phyloP scores from a whole-genome alignment of 2,113 vertebrate species.

The Cricetomys ansorgei region DNA sequence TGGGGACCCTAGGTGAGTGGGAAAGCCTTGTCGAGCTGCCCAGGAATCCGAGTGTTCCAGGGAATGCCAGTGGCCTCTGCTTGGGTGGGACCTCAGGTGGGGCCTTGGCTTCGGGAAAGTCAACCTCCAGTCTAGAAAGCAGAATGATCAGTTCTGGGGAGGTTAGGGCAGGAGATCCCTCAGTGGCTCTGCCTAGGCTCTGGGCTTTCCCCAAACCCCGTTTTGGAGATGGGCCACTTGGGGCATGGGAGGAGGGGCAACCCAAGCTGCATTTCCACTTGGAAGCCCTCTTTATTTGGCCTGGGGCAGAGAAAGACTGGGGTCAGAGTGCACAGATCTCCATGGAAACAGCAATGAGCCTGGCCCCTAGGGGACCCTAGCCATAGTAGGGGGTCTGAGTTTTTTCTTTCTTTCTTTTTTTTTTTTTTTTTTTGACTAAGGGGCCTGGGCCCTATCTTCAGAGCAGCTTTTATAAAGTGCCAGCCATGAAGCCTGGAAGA shows the following conservation, averaged over 20 bases:
- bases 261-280: conserved; percentile 71
- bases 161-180: background rate
- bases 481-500: background rate
- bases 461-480: conserved; percentile 24
- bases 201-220: background rate
- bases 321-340: conserved; percentile 79
- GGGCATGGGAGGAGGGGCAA: conserved; percentile 57
- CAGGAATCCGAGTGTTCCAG: background rate
- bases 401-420: background rate
- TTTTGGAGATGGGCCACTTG: conserved; percentile 47
- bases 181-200: background rate
- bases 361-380: conserved; percentile 70
- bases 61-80: background rate
- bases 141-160: background rate
- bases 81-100: background rate
- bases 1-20: background rate
- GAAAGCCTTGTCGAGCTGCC: background rate
- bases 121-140: background rate
- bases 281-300: conserved; percentile 78
- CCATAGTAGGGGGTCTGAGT: conserved; percentile 51
- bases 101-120: background rate
- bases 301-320: conserved; percentile 73
- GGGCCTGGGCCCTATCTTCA: background rate
- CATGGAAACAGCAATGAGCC: conserved; percentile 80
- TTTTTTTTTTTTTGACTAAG: background rate